Base-by-base conservation (phyloP, 2,113 vertebrate species). In the Dissostichus mawsoni region DNA sequence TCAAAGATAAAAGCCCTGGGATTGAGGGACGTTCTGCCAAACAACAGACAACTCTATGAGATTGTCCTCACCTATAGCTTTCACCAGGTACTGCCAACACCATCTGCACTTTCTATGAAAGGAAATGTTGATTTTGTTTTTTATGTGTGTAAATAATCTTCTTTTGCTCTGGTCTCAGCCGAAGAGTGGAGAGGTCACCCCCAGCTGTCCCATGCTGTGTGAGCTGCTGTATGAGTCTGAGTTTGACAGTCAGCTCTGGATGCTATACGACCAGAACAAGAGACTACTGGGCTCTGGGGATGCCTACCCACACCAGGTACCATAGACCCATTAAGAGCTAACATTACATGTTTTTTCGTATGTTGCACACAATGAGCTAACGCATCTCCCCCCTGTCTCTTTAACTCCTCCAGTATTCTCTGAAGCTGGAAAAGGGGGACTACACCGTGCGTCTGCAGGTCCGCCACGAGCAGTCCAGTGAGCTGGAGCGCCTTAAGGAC, bases 351-450 rank as follows among this genome's bases (percentile, higher is more conserved):
- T 4, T 33, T 65, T 44, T 48, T 45, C 29, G 17, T 5, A 20
- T 45, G 11, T 0, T 72, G 11, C 3, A 78, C 0, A 0, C 5
- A 8, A 48, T 63, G 2, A 12, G 4, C 23, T 11, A n/a, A 87
- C 66, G 65, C 44, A 65, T 61, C 89, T 73, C 82, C 83, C 20
- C 67, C 53, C 59, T 41, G 33, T 87, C 76, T 90, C 63, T 76
- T 66, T 72, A 44, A 0, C 72, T 20, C 14, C 56, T 71, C 48
- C 86, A 99, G 98, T 99, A 99, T 92, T 97, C 98, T 53, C 90
- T 99, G 93, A 99, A 99, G 92, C 93, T 99, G 94, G 98, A 99
- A 89, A 99, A 99, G 90, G 98, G 98, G 25, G 98, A 99, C 91
- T 99, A 99, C 91, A 96, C 96, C 0, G 92, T 99, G 78, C 96